Percentiles rank a stretch among this genome's conserved stretches.
Conservation (phyloP, 2,797 vertebrate species). For the Lithobates sylvaticus region DNA sequence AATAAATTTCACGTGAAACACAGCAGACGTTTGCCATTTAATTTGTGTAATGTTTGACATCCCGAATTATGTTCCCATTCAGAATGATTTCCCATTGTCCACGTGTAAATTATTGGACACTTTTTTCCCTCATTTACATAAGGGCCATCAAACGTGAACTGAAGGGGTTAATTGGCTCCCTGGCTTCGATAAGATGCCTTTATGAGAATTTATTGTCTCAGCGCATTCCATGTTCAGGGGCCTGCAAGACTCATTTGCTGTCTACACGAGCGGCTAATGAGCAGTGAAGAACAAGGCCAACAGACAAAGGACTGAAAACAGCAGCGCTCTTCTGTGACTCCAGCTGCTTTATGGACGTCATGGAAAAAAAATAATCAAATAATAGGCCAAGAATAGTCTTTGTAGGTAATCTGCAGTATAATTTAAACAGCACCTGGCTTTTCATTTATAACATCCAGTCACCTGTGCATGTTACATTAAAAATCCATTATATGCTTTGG, state of each 20-base stretch:
- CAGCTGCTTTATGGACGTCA: conserved; percentile 17
- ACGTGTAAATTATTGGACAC: not conserved
- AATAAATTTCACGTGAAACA: too few species aligned
- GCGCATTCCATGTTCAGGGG: conserved; percentile 37
- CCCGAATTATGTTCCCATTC: too few species aligned
- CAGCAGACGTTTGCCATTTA: too few species aligned
- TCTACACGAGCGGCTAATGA: conserved; percentile 34
- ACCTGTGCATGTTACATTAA: conserved; percentile 23
- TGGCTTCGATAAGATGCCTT: conserved; percentile 16
- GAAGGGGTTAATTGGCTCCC: conserved; percentile 33
- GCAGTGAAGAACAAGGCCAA: conserved; percentile 11
- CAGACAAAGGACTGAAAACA: conserved; percentile 48
- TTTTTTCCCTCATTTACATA: not conserved
- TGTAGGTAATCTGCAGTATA: conserved; percentile 21
- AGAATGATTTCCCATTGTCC: too few species aligned
- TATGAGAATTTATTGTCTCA: conserved; percentile 47
- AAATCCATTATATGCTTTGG: not conserved
- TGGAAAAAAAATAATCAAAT: conserved; percentile 37
- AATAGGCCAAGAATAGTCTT: conserved; percentile 13
- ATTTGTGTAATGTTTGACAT: too few species aligned
- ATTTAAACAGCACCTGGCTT: conserved; percentile 37
- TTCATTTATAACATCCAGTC: conserved; percentile 24
- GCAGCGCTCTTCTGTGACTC: conserved; percentile 18
- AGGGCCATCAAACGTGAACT: not conserved
- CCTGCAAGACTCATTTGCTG: conserved; percentile 29